Evolutionary conservation across 1,140 invertebrate species (phyloP).

Genomic region (Lasioglossum baleicum): DNA sequence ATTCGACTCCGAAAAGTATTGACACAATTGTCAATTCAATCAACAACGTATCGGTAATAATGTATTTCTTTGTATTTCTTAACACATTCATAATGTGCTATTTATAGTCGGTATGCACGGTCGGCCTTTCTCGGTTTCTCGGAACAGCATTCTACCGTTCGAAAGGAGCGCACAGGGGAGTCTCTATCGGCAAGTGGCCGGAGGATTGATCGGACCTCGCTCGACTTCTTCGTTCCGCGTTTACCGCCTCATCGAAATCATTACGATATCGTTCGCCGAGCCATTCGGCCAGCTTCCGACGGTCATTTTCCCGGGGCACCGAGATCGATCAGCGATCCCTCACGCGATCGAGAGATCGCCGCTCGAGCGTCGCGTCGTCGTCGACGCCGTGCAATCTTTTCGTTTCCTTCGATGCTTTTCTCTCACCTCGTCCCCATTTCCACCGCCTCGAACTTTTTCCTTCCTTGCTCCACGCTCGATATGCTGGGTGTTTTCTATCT

Average conservation of each 20-base stretch:
- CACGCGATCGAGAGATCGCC: not conserved
- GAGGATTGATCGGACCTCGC: not conserved
- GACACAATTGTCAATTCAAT: no score
- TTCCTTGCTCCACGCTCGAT: conserved; percentile 2
- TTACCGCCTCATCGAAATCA: conserved; percentile 26
- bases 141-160: not conserved
- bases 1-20: no score
- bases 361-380: no score
- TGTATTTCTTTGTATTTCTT: no score
- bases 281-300: conserved; percentile 20
- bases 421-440: not conserved
- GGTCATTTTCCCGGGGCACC: not conserved
- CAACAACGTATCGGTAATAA: no score
- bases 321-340: conserved; percentile 2
- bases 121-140: not conserved
- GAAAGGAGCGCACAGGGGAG: not conserved
- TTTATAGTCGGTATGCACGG: no score
- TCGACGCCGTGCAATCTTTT: not conserved
- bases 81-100: no score
- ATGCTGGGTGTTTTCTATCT: not conserved
- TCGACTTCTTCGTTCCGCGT: conserved; percentile 12
- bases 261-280: conserved; percentile 21
- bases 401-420: not conserved
- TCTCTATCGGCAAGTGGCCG: not conserved
- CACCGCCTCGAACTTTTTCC: not conserved